These are phyloP conservation scores for Corvus cornix DNA, from an alignment of 2,113 vertebrate genomes.

Conservation along the genomic window DNA sequence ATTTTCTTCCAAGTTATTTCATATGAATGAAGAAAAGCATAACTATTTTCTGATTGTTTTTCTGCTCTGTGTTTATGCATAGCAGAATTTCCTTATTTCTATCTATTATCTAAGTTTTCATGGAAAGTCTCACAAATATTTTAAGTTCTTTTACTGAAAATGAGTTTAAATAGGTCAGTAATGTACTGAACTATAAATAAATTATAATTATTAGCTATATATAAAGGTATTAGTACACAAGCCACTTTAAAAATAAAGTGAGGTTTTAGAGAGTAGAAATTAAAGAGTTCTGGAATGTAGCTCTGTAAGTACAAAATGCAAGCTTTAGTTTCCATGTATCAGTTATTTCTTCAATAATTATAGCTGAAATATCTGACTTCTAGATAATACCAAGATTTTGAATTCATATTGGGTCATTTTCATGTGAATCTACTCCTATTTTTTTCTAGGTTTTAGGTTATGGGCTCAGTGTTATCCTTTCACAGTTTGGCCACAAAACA, in stretches of 20 bases:
- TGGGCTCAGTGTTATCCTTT: not conserved
- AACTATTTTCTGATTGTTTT: not conserved
- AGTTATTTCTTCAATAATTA: not conserved
- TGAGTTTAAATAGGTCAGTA: not conserved
- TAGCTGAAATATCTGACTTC: not conserved
- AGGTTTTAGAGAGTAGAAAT: not conserved
- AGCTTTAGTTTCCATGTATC: not conserved
- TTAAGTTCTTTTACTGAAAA: not conserved
- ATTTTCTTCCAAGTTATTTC: not conserved
- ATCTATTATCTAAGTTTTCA: not conserved
- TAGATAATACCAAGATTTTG: not conserved
- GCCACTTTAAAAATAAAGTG: fast-evolving
- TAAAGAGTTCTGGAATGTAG: fast-evolving
- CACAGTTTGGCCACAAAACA: not conserved
- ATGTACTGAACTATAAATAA: not conserved
- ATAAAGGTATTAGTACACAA: not conserved
- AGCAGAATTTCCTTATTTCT: not conserved
- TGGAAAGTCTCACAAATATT: not conserved
- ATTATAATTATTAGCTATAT: not conserved
- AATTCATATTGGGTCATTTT: not conserved
- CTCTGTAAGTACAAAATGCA: not conserved
- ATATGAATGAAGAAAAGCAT: not conserved
- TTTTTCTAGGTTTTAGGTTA: not conserved
- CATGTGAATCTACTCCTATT: not conserved
- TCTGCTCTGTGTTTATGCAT: not conserved